phyloP scores from a whole-genome alignment of 64 coral and sea anemone species.

The Montipora sp. region DNA sequence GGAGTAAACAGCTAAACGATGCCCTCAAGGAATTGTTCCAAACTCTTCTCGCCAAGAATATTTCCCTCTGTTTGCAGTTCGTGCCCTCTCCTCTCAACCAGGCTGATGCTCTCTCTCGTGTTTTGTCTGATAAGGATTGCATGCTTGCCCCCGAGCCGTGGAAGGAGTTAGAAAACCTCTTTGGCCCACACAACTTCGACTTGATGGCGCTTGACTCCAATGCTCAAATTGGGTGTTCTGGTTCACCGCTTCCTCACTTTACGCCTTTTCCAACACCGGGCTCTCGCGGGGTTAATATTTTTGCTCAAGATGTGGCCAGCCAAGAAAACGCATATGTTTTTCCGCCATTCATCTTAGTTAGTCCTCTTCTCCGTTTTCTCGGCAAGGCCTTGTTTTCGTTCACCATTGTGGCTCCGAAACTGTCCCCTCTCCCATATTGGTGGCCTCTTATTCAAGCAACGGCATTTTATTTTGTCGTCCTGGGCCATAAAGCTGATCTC shows the following conservation, averaged over 20 bases:
- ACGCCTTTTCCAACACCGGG: background rate
- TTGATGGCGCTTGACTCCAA: conserved; percentile 16
- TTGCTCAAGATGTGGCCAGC: background rate
- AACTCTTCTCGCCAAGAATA: background rate
- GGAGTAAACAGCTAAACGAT: background rate
- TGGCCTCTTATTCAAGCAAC: background rate
- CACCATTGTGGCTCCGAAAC: conserved; percentile 27
- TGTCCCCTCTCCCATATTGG: background rate
- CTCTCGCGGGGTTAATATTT: conserved; percentile 15
- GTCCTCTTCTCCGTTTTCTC: conserved; percentile 21
- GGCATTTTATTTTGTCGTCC: background rate
- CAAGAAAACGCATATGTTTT: conserved; percentile 54
- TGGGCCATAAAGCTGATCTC: background rate
- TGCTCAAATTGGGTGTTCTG: background rate
- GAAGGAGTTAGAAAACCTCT: background rate
- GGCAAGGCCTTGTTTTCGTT: background rate
- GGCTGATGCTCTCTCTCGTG: conserved; percentile 1
- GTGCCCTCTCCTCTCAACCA: background rate
- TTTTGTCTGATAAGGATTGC: conserved; percentile 19
- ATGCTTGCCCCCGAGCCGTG: conserved; percentile 2
- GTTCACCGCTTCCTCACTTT: background rate
- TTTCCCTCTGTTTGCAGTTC: background rate
- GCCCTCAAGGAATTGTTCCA: conserved; percentile 7
- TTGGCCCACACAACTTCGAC: conserved; percentile 1
- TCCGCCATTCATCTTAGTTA: conserved; percentile 43